Evolutionary conservation across 2,888 invertebrate genomes (phyloP).

Genomic region (Drosophila antonietae): DNA sequence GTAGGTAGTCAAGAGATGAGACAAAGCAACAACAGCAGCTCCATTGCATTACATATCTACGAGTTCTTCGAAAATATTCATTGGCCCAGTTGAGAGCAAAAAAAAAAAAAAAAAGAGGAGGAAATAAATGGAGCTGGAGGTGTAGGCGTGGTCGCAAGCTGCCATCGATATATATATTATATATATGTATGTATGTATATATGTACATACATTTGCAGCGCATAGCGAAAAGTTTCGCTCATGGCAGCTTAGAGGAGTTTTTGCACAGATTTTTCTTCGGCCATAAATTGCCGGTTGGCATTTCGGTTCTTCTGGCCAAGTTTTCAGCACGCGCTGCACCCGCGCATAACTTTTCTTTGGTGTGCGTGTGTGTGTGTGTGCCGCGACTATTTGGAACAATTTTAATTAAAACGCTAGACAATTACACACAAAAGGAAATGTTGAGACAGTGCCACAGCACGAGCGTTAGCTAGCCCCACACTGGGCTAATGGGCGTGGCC

Average conservation of each 20-base stretch:
- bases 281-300: slow-evolving; percentile 69
- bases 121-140: background rate
- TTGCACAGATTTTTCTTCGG: slow-evolving; percentile 65
- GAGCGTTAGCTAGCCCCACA: background rate
- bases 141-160: slow-evolving; percentile 35
- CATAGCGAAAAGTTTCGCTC: slow-evolving; percentile 54
- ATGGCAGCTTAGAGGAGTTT: slow-evolving; percentile 68
- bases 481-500: slow-evolving; percentile 4
- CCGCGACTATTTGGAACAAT: slow-evolving; percentile 73
- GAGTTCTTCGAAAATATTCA: slow-evolving; percentile 65
- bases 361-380: slow-evolving; percentile 13
- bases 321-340: slow-evolving; percentile 65
- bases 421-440: slow-evolving; percentile 60
- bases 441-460: slow-evolving; percentile 2
- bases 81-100: slow-evolving; percentile 51
- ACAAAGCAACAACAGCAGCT: slow-evolving; percentile 63
- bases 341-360: slow-evolving; percentile 57
- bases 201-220: slow-evolving; percentile 5
- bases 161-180: slow-evolving; percentile 33
- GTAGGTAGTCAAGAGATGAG: slow-evolving; percentile 14
- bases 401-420: slow-evolving; percentile 78
- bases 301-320: slow-evolving; percentile 60
- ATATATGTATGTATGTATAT: background rate
- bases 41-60: slow-evolving; percentile 55
- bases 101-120: background rate